Conservation (phyloP, 23 tunicate genomes). For the Trididemnum clinides region DNA sequence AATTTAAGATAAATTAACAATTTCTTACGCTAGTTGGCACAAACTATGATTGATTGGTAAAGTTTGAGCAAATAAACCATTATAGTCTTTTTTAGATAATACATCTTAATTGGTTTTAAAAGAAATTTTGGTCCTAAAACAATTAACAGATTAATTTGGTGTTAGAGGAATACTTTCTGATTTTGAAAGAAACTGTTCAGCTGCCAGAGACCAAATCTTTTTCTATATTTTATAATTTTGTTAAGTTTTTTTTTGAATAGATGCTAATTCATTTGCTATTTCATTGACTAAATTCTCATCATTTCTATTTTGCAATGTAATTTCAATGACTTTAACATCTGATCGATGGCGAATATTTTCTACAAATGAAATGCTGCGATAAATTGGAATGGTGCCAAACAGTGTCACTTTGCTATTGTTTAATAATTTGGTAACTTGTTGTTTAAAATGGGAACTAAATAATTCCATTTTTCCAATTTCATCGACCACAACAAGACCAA, state of each 20-base stretch:
- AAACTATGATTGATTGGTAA: too few relatives aligned
- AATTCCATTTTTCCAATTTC: slow-evolving; percentile 97
- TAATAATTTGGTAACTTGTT: slow-evolving; percentile 40
- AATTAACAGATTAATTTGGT: too few relatives aligned
- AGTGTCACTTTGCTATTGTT: slow-evolving; percentile 10
- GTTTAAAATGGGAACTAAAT: slow-evolving; percentile 56
- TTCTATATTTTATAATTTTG: too few relatives aligned
- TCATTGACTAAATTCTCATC: not conserved
- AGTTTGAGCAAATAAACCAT: too few relatives aligned
- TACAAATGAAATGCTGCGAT: slow-evolving; percentile 62
- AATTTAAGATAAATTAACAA: too few relatives aligned
- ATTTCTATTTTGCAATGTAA: slow-evolving; percentile 55
- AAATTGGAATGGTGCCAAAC: slow-evolving; percentile 73
- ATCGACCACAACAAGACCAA: slow-evolving; percentile 48
- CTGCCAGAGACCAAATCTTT: too few relatives aligned
- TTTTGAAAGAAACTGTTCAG: too few relatives aligned
- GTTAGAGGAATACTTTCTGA: too few relatives aligned
- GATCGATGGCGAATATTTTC: slow-evolving; percentile 37
- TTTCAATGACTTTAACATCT: slow-evolving; percentile 58
- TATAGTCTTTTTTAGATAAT: too few relatives aligned
- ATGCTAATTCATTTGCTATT: not conserved
- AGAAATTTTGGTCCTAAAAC: too few relatives aligned
- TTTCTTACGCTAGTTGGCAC: too few relatives aligned
- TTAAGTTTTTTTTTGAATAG: not conserved
- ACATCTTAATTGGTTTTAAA: too few relatives aligned